A percentile compares a stretch with the other conserved stretches of the same genome.
Evolutionary conservation across 2,888 invertebrate genomes (phyloP).

Genomic region (Panopea generosa): DNA sequence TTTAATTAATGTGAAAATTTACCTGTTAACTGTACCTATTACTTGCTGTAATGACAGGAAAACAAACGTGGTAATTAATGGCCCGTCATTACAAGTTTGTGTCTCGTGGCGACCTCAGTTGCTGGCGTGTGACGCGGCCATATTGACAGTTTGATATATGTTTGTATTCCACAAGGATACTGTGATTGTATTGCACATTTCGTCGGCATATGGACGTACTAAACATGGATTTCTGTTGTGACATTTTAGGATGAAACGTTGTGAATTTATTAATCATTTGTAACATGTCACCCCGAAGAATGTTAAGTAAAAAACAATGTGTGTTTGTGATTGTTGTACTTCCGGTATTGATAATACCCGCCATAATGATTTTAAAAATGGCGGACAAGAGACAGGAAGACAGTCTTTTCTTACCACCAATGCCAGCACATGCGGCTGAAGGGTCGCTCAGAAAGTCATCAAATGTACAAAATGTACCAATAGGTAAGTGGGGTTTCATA

Average conservation of each 20-base stretch:
- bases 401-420: conserved; percentile 21
- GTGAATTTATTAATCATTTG: neutral
- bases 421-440: neutral
- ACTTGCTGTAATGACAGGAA: no score
- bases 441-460: neutral
- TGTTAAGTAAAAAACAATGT: conserved; percentile 55
- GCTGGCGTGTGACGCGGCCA: neutral
- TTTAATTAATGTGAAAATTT: no score
- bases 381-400: conserved; percentile 38
- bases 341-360: conserved; percentile 54
- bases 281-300: conserved; percentile 44
- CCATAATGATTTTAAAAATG: conserved; percentile 46
- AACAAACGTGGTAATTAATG: no score
- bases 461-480: no score
- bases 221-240: no score
- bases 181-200: neutral
- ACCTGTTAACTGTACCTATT: no score
- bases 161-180: no score
- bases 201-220: no score
- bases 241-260: neutral
- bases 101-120: neutral
- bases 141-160: neutral
- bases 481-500: no score
- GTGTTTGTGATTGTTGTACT: conserved; percentile 56
- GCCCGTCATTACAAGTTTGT: no score